A percentile compares a stretch with the other conserved stretches of the same genome.
Evolutionary conservation across 2,797 vertebrate species (phyloP).

Genomic region (Hemibagrus guttatus): DNA sequence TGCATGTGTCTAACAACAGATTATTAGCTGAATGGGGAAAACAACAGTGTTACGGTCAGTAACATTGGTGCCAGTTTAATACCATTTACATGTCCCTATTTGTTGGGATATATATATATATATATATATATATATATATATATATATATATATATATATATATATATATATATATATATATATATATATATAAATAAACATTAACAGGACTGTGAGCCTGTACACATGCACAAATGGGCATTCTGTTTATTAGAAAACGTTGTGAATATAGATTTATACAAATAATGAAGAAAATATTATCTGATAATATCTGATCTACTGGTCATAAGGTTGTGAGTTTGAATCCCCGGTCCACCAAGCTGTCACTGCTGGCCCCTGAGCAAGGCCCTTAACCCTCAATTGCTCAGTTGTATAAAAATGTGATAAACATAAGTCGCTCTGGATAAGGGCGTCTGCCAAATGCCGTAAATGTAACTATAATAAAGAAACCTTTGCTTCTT

Average conservation of each 20-base stretch:
- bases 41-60: conserved; percentile 16
- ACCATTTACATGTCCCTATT: background rate
- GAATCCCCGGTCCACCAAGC: too few relatives aligned
- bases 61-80: background rate
- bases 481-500: background rate
- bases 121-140: background rate
- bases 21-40: conserved; percentile 23
- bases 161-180: too few relatives aligned
- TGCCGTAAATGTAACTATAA: too few relatives aligned
- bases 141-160: background rate
- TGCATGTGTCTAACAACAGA: conserved; percentile 8
- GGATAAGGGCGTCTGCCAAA: too few relatives aligned
- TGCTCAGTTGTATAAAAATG: too few relatives aligned
- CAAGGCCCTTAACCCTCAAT: too few relatives aligned
- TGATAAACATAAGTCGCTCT: too few relatives aligned
- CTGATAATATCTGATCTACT: too few relatives aligned
- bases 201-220: background rate
- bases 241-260: background rate
- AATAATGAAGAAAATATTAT: background rate
- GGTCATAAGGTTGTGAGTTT: too few relatives aligned
- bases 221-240: background rate
- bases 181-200: too few relatives aligned
- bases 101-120: background rate
- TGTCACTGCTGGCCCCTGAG: too few relatives aligned
- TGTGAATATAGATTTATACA: background rate